Evolutionary conservation across 2,113 vertebrate genomes (phyloP).

Genomic region (Ameiurus melas): DNA sequence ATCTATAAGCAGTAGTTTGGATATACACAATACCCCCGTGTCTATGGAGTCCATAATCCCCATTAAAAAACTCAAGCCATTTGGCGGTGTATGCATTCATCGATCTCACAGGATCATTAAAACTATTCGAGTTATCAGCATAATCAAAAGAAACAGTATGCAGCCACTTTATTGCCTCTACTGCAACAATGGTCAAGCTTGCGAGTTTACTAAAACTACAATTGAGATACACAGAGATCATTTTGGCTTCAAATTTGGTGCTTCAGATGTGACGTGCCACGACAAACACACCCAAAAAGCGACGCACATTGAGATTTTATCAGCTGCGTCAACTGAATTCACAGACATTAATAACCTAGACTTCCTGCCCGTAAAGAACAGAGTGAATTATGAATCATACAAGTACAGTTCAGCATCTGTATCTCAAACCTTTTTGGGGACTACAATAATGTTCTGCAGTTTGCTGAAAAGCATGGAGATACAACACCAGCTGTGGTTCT

Average conservation of each 20-base stretch:
- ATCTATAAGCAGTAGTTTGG: not conserved
- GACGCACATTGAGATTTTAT: conserved; percentile 52
- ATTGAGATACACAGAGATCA: conserved; percentile 65
- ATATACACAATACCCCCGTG: not conserved
- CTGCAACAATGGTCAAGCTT: conserved; percentile 57
- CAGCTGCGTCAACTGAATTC: too few species aligned
- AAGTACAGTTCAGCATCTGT: conserved; percentile 76
- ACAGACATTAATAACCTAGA: not conserved
- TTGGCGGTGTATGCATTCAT: conserved; percentile 72
- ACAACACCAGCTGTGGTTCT: conserved; percentile 76
- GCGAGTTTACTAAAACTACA: conserved; percentile 38
- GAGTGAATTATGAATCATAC: conserved; percentile 48
- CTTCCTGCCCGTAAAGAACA: conserved; percentile 69
- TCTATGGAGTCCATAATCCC: conserved; percentile 57
- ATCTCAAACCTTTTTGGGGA: conserved; percentile 75
- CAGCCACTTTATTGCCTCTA: conserved; percentile 71
- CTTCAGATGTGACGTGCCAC: conserved; percentile 64
- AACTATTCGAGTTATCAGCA: conserved; percentile 67
- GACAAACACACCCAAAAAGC: conserved; percentile 42
- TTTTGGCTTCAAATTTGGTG: conserved; percentile 73
- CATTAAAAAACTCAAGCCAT: conserved; percentile 66
- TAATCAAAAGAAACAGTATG: conserved; percentile 69
- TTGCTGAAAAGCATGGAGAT: conserved; percentile 76
- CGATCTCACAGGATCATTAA: conserved; percentile 66
- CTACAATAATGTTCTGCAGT: conserved; percentile 79